Evolutionary conservation across 2,113 vertebrate species (phyloP), one percentile per base, ranked within the genome.

Genomic region (Labeo rohita): DNA sequence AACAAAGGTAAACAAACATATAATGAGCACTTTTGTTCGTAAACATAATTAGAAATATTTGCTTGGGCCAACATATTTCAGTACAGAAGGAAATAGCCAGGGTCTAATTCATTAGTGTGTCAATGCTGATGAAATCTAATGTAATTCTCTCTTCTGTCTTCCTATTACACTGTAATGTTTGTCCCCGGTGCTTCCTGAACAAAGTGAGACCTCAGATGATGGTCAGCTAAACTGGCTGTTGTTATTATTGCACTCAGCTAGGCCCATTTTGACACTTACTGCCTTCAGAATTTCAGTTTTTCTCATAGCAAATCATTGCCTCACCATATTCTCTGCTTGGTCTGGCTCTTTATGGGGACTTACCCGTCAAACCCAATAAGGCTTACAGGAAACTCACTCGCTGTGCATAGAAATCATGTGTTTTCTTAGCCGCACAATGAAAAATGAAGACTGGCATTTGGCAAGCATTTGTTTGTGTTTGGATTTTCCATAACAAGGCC

Each of bases 41-140:
- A 49, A 54, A 50, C 63, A 72, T 65, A 47, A 65, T 61, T 4
- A 16, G 15, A 54, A 66, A 84, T 43, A 61, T 18, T 28, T 68
- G 28, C 52, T 79, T 79, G 56, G 50, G 39, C 63, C 18, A 18
- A 47, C 28, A 43, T 50, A 43, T 13, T 85, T 23, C 54, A 72
- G 18, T 49, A 9, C 56, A 49, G 59, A 80, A 83, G 88, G 88
- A 89, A 87, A 87, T 77, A 85, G 83, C 63, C 56, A 61, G 45
- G 43, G 61, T 85, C 72, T 63, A 82, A 85, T 85, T 87, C 85
- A 87, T 89, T 87, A 89, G 83, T 59, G 68, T 73, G 63, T 83
- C 78, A 87, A 65, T 70, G 15, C 78, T 87, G 43, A 84, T 83
- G 28, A 73, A 86, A 65, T 72, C 23, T 75, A 88, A 86, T 86